Conservation (phyloP, 2,888 invertebrate genomes). For the Oxyscelio sp. region DNA sequence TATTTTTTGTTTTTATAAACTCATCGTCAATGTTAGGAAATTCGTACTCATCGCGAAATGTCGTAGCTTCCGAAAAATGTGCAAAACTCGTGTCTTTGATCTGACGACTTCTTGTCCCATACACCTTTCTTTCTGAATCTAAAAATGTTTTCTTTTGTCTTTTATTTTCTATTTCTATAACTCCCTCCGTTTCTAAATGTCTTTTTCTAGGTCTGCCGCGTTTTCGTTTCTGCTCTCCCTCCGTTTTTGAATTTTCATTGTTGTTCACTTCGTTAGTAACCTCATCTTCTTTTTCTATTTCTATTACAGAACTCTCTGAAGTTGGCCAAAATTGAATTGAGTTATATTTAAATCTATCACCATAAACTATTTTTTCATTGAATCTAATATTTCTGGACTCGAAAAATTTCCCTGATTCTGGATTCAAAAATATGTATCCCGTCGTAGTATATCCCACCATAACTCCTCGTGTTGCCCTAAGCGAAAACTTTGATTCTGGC, state of each 20-base stretch:
- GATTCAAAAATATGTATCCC: not conserved
- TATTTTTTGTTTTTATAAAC: not conserved
- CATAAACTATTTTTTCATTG: slow-evolving; percentile 18
- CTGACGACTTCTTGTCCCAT: slow-evolving; percentile 7
- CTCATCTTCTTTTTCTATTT: not conserved
- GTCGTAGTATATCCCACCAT: not conserved
- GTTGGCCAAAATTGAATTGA: slow-evolving; percentile 22
- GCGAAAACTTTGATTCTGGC: not conserved
- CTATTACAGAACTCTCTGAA: slow-evolving; percentile 19
- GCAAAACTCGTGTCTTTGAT: not conserved
- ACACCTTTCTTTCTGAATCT: not conserved
- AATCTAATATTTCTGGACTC: not conserved
- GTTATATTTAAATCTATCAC: slow-evolving; percentile 53
- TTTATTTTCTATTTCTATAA: not conserved
- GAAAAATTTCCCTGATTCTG: no score
- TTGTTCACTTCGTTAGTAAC: not conserved
- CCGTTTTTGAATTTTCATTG: not conserved
- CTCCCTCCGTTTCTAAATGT: slow-evolving; percentile 19
- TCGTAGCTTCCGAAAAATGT: not conserved
- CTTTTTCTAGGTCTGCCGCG: slow-evolving; percentile 3
- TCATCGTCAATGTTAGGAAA: slow-evolving; percentile 1
- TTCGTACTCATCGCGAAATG: not conserved
- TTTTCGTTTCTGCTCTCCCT: not conserved
- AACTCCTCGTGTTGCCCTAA: not conserved
- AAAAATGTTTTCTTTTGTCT: not conserved